phyloP scores from a whole-genome alignment of 2,113 vertebrate species.

The Alligator mississippiensis region DNA sequence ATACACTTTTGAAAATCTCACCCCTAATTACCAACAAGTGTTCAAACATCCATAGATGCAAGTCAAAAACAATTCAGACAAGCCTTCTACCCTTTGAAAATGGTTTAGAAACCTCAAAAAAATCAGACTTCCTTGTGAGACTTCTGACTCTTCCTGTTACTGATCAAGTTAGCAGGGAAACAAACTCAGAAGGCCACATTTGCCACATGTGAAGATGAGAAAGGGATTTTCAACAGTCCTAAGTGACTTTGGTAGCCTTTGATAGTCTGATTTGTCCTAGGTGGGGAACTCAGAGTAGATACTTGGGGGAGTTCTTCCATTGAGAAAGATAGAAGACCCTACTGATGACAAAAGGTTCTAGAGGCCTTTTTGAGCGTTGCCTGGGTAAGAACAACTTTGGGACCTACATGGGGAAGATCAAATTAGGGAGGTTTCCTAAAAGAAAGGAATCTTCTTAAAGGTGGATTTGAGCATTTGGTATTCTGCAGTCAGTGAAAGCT shows the following conservation, averaged over 20 bases:
- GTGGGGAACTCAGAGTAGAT: background rate
- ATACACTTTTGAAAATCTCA: background rate
- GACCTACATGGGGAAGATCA: background rate
- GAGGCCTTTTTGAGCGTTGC: background rate
- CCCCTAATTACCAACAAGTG: background rate
- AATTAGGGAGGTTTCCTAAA: background rate
- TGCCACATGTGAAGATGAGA: background rate
- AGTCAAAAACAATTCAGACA: background rate
- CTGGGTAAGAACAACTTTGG: background rate
- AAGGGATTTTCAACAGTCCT: background rate
- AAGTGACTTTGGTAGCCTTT: background rate
- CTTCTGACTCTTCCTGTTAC: background rate
- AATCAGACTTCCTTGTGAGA: background rate
- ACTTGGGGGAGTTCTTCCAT: background rate
- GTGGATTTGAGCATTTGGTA: fast-evolving
- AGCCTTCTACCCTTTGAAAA: background rate
- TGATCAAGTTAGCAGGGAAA: background rate
- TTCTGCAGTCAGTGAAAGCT: fast-evolving
- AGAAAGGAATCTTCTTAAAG: background rate
- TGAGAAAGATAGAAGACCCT: background rate
- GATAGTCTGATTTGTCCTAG: background rate
- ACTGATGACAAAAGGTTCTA: background rate
- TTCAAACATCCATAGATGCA: background rate
- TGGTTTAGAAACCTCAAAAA: background rate
- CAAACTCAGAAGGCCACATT: background rate